phyloP scores from a whole-genome alignment of 2,113 vertebrate genomes.

The Poecilia latipinna region DNA sequence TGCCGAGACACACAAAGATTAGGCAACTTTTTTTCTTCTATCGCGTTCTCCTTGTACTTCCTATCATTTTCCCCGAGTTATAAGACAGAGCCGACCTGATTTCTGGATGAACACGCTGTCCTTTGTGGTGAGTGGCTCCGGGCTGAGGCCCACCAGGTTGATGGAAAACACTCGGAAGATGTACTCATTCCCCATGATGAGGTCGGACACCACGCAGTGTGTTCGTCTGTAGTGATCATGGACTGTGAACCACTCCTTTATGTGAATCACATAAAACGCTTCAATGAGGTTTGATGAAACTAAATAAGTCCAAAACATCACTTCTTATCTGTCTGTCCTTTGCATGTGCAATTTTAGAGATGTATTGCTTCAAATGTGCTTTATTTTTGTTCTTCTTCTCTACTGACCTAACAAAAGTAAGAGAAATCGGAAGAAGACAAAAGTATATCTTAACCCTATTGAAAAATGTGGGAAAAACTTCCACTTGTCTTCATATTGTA shows the following conservation, averaged over 20 bases:
- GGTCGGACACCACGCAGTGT: constrained; percentile 90
- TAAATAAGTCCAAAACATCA: not conserved
- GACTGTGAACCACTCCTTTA: constrained; percentile 95
- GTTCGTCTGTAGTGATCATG: constrained; percentile 88
- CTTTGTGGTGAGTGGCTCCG: constrained; percentile 84
- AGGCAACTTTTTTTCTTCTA: not conserved
- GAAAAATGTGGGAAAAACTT: constrained; percentile 10
- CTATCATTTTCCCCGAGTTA: not conserved
- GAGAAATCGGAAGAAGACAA: not conserved
- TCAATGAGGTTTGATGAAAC: not conserved
- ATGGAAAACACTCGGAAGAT: constrained; percentile 89
- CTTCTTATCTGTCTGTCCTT: not conserved
- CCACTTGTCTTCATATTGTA: not conserved
- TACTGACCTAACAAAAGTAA: not conserved
- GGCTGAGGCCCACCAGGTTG: constrained; percentile 91
- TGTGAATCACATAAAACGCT: constrained; percentile 21
- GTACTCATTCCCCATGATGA: constrained; percentile 95
- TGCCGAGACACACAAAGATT: constrained; percentile 54
- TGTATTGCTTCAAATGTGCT: not conserved
- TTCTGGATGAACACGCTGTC: constrained; percentile 91
- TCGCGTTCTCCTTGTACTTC: not conserved
- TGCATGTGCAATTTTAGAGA: not conserved
- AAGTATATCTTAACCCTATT: not conserved
- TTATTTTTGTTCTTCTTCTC: not conserved
- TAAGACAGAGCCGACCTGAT: constrained; percentile 81